These are phyloP conservation scores for Rattus rattus DNA, from an alignment of 2,113 vertebrate genomes.

Conservation along the genomic window DNA sequence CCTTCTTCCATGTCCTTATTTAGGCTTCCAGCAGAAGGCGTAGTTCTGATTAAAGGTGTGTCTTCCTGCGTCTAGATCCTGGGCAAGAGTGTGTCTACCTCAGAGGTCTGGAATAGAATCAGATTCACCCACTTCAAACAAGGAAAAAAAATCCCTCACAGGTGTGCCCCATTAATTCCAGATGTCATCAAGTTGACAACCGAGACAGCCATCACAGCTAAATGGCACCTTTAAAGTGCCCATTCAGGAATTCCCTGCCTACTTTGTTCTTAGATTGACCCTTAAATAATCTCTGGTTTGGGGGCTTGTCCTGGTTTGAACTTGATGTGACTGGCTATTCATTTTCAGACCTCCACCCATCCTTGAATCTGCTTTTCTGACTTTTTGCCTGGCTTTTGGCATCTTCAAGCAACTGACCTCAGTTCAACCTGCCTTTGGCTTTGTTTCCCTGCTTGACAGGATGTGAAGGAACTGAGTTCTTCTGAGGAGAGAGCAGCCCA, in stretches of 20 bases:
- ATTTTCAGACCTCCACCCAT: constrained; percentile 45
- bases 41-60: not conserved
- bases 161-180: not conserved
- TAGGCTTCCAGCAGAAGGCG: not conserved
- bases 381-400: constrained; percentile 55
- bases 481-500: not conserved
- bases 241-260: not conserved
- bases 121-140: not conserved
- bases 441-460: not conserved
- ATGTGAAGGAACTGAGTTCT: not conserved
- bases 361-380: constrained; percentile 46
- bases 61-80: not conserved
- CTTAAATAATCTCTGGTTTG: not conserved
- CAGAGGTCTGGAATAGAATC: not conserved
- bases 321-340: constrained; percentile 41
- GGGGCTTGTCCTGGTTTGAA: constrained; percentile 62
- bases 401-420: constrained; percentile 62
- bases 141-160: not conserved
- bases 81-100: not conserved
- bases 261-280: constrained; percentile 16
- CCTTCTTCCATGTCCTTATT: not conserved
- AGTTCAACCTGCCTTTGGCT: constrained; percentile 70
- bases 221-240: not conserved
- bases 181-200: not conserved
- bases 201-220: no score